Base-by-base conservation (phyloP, 2,797 vertebrate genomes). In the Mus minutoides region DNA sequence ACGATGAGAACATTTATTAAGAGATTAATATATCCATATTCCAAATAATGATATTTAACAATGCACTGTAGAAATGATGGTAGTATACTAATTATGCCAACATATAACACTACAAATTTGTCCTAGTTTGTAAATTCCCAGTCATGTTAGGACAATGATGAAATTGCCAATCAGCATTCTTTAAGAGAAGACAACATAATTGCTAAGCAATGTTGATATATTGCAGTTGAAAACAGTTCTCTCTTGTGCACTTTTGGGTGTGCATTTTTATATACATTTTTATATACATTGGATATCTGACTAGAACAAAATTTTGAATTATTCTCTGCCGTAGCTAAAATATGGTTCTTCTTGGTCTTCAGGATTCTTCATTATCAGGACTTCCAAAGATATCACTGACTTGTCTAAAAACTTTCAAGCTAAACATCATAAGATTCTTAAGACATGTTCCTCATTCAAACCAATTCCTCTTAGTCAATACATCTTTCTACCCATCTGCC, bases 351-450 rank as follows among this genome's bases (percentile, higher is more conserved):
- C 16, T 34, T 29, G 80, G n/a, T 40, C 54, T 62, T 52, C n/a
- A 22, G 0, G 0, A 73, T 13, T 56, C 4, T 13, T 75, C 0
- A 34, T 54, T 54, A 24, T 73, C 22, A 31, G 14, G 6, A 0
- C 29, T 56, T 54, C 12, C 8, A 60, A 62, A 34, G 11, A 52
- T 10, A 75, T 2, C n/a, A 56, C n/a, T 31, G 7, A 29, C 1
- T 22, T 17, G 14, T 8, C 16, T 67, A 6, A 34, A 52, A 26
- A 46, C 11, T 95, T 43, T 6, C 29, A 64, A 37, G n/a, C 0
- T n/a, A 31, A 58, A 75, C 4, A 21, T 46, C 10, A 21, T 46
- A 12, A 64, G 16, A 12, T 12, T 16, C 19, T n/a, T 73, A 26
- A 52, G 67, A 21, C 16, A 52, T 49, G 1, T 19, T 40, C 3